A percentile compares a stretch with the other conserved stretches of the same genome.
Evolutionary conservation across 2,888 invertebrate genomes (phyloP).

Genomic region (Adineta ricciae): DNA sequence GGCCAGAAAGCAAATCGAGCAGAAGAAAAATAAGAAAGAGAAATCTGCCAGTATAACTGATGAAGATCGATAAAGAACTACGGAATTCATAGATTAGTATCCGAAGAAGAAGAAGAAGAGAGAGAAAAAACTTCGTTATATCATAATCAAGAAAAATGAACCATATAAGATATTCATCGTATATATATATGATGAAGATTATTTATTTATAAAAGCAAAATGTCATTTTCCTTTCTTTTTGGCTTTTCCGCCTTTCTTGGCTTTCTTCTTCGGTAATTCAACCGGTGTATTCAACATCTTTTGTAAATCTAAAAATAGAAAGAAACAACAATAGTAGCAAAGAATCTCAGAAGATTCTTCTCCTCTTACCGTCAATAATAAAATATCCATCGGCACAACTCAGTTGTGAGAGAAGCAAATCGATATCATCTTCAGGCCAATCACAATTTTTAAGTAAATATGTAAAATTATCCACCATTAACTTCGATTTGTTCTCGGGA

Average conservation of each 20-base stretch:
- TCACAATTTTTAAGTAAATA: constrained; percentile 5
- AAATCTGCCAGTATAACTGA: background rate
- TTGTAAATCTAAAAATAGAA: background rate
- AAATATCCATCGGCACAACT: constrained; percentile 13
- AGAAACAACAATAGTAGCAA: background rate
- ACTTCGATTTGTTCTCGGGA: background rate
- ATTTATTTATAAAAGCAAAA: background rate
- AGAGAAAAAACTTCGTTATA: background rate
- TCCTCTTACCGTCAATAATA: background rate
- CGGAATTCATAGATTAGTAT: background rate
- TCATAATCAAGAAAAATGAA: background rate
- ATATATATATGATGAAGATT: background rate
- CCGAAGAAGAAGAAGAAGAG: background rate
- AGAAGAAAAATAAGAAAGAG: background rate
- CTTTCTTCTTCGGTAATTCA: background rate
- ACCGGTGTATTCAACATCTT: background rate
- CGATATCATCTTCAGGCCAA: constrained; percentile 16
- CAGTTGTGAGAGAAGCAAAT: background rate
- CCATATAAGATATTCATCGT: background rate
- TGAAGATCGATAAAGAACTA: background rate
- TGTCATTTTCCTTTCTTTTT: background rate
- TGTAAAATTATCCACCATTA: background rate
- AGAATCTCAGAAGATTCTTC: background rate
- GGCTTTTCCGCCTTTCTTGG: background rate
- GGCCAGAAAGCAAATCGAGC: background rate